Conservation (phyloP, 2,888 invertebrate genomes). For the Camponotus fellah region DNA sequence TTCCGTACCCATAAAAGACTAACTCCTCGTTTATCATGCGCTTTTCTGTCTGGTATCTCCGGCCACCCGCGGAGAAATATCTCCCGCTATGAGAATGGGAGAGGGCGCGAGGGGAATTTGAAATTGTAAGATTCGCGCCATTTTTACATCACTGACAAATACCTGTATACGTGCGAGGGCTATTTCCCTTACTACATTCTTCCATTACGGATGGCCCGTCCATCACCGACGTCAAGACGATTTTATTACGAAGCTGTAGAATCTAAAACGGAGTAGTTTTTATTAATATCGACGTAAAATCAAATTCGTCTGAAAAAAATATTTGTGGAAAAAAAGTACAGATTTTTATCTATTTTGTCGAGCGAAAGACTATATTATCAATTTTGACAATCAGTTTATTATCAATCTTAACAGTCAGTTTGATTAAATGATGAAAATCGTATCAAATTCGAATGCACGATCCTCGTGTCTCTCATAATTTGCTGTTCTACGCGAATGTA, state of each 20-base stretch:
- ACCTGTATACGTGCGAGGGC: neutral
- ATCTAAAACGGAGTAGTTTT: neutral
- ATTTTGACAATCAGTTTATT: neutral
- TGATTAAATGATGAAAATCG: neutral
- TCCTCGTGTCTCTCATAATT: neutral
- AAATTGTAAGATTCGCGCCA: slow-evolving; percentile 50
- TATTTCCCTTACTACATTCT: slow-evolving; percentile 1
- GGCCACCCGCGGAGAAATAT: slow-evolving; percentile 31
- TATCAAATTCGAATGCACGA: neutral
- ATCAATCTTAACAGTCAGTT: neutral
- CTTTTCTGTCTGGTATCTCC: slow-evolving; percentile 57
- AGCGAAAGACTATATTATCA: neutral
- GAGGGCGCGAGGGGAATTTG: slow-evolving; percentile 38
- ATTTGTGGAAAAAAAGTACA: neutral
- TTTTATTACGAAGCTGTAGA: slow-evolving; percentile 17
- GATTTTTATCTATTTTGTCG: neutral
- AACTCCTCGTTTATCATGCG: slow-evolving; percentile 70
- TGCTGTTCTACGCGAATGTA: neutral
- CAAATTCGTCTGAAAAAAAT: neutral
- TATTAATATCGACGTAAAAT: slow-evolving; percentile 16
- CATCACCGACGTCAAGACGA: slow-evolving; percentile 16
- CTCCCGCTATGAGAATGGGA: slow-evolving; percentile 33
- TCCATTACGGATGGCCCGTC: slow-evolving; percentile 24
- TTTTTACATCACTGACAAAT: slow-evolving; percentile 48
- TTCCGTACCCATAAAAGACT: slow-evolving; percentile 66